Evolutionary conservation across 2,888 invertebrate species (phyloP).

Genomic region (Cyclophora albipunctata): DNA sequence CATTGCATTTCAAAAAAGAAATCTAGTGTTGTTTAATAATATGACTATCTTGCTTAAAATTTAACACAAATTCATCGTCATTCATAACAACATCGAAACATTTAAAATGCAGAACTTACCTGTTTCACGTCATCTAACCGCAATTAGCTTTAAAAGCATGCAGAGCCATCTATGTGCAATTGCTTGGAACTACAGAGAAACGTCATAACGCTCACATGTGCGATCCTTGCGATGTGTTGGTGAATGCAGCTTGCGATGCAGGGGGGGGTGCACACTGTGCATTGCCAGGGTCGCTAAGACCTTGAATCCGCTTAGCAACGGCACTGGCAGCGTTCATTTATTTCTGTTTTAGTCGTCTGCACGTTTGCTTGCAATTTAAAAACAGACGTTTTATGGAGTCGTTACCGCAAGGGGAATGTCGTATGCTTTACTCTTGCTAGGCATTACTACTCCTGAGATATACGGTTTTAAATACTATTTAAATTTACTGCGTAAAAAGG

Average conservation of each 20-base stretch:
- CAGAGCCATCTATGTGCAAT: slow-evolving; percentile 20
- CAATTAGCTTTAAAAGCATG: slow-evolving; percentile 35
- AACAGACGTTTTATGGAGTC: slow-evolving; percentile 55
- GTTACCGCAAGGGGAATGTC: slow-evolving; percentile 36
- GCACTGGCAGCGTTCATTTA: slow-evolving; percentile 51
- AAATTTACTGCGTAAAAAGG: no score
- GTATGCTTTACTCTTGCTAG: no score
- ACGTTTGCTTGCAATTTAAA: slow-evolving; percentile 56
- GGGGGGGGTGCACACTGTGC: slow-evolving; percentile 42
- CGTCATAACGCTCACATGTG: slow-evolving; percentile 31
- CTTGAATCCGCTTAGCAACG: slow-evolving; percentile 71
- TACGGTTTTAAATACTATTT: no score
- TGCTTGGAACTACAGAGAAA: slow-evolving; percentile 27
- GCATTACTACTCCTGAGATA: no score
- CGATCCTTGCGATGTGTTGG: slow-evolving; percentile 26
- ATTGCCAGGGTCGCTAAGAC: slow-evolving; percentile 61
- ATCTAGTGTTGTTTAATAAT: no score
- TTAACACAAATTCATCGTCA: no score
- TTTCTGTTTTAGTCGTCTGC: slow-evolving; percentile 64
- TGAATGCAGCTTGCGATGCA: slow-evolving; percentile 52
- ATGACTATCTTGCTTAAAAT: no score
- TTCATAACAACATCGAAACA: no score
- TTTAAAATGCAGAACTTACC: slow-evolving; percentile 8
- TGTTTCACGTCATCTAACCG: slow-evolving; percentile 51
- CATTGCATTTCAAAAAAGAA: no score